Evolutionary conservation across 2,797 vertebrate genomes (phyloP).

Genomic region (Sebastes baramenuke): DNA sequence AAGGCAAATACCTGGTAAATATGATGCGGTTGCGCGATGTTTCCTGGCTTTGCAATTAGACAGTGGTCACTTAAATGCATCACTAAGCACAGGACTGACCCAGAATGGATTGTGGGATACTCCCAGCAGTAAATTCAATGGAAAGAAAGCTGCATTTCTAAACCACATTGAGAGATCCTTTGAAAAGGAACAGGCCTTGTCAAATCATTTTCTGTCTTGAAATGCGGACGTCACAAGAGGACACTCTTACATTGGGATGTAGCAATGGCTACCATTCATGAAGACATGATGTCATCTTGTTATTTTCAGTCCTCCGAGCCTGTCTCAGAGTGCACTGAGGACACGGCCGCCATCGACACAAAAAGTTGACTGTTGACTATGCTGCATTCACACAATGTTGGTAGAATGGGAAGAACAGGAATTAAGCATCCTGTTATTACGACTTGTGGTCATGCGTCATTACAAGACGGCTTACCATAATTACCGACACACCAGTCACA

Average conservation of each 20-base stretch:
- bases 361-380: neutral
- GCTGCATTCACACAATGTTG: neutral
- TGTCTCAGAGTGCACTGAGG: neutral
- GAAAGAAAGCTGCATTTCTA: neutral
- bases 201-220: neutral
- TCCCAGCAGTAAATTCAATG: neutral
- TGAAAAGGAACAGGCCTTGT: neutral
- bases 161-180: neutral
- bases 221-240: neutral
- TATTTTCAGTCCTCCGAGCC: neutral
- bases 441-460: neutral
- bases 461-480: neutral
- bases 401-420: neutral
- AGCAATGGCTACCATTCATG: neutral
- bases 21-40: neutral
- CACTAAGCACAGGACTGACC: neutral
- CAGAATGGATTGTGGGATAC: neutral
- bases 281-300: neutral
- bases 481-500: neutral
- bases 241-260: neutral
- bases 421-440: neutral
- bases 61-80: neutral
- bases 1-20: slow-evolving; percentile 6
- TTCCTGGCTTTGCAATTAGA: neutral
- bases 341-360: neutral